Percentiles rank a stretch among this genome's conserved stretches.
These are phyloP conservation scores for Autographa gamma DNA, from an alignment of 2,888 invertebrate genomes.

Conservation along the genomic window DNA sequence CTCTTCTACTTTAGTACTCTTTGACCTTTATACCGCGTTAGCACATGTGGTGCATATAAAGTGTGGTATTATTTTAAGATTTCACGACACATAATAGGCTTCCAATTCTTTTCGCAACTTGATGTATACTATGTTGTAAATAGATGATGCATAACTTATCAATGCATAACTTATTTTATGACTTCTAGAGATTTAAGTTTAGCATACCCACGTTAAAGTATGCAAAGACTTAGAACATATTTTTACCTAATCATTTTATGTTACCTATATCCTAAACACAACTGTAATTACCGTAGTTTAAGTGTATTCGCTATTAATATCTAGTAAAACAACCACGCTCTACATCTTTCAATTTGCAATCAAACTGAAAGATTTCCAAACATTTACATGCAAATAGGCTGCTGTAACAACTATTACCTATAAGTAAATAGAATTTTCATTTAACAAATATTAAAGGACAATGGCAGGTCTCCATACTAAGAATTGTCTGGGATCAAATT, in stretches of 20 bases:
- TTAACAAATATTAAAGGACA: background rate
- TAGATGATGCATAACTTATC: no score
- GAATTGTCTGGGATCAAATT: no score
- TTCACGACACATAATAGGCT: background rate
- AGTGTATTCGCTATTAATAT: background rate
- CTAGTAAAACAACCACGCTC: background rate
- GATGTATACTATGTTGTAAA: no score
- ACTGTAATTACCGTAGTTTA: no score
- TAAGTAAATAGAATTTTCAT: background rate
- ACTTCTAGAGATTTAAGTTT: no score
- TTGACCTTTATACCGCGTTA: constrained; percentile 20
- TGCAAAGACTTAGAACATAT: no score
- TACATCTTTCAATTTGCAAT: constrained; percentile 28
- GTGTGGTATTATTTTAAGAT: background rate
- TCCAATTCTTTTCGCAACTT: no score
- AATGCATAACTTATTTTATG: no score
- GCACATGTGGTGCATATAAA: constrained; percentile 7
- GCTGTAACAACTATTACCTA: background rate
- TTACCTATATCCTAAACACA: no score
- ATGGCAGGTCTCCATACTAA: no score
- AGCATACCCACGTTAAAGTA: no score
- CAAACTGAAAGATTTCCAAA: constrained; percentile 33
- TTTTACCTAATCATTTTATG: no score
- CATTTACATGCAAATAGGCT: constrained; percentile 9
- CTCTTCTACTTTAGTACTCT: background rate